Base-by-base conservation (phyloP, 2,797 vertebrate genomes). In the Sebastes dallii region DNA sequence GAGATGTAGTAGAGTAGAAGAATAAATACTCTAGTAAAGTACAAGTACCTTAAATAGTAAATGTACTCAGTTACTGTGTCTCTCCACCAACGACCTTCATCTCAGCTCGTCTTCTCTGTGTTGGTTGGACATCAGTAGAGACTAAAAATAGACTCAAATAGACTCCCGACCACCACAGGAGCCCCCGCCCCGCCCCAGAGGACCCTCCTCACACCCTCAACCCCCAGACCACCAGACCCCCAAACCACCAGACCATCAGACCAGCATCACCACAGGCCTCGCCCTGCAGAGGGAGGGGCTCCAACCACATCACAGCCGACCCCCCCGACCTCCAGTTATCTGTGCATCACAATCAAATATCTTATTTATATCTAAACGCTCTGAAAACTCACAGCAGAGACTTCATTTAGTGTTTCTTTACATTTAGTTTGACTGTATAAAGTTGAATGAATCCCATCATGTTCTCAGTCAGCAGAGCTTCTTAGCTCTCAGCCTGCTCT, bases 261-360 rank as follows among this genome's bases (percentile, higher is more conserved):
- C 60, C 73, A 68, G 0, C 32, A 16, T 24, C 42, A 60, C 78
- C 75, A 8, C 81, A 62, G 56, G 59, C 82, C 62, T 61, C 76
- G 60, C 78, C 87, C 82, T 78, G 62, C 77, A 30, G 78, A 85
- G 86, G 75, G 82, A 75, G 80, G 82, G 70, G 84, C 81, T 87
- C 74, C 78, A 18, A 76, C 82, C 52, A 10, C 61, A 88, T 83
- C 77, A 65, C 83, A 79, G 78, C 70, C 82, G 65, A 65, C 62
- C 62, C 65, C 67, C 69, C 22, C 50, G 32, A 54, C 13, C 65
- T 25, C 3, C 72, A 32, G 14, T 36, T 2, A 32, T n/a, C 34
- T 22, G 13, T 27, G 54, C 69, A 59, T 29, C 32, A 22, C 20
- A 62, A 22, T 62, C 60, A 36, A 36, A 8, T 32, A 18, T 8